A percentile compares a stretch with the other conserved stretches of the same genome.
Conservation (phyloP, 2,888 invertebrate genomes). For the Monochamus alternatus region DNA sequence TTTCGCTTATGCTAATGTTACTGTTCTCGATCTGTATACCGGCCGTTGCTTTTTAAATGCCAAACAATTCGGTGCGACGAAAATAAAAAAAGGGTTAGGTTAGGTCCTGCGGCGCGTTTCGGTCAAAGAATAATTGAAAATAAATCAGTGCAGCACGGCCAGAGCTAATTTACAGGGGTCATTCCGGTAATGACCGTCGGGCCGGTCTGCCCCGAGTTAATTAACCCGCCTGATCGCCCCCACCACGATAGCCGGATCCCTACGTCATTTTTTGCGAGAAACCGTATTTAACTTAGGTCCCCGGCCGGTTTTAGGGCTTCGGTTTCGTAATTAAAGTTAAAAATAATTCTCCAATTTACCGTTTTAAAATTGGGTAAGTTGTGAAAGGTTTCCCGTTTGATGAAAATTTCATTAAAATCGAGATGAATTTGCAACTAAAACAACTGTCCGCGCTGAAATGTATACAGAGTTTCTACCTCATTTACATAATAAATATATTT, state of each 20-base stretch:
- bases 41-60: neutral
- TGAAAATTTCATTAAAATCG: too few species aligned
- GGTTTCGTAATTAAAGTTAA: neutral
- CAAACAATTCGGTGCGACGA: neutral
- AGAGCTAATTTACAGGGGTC: constrained; percentile 63
- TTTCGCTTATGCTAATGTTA: too few species aligned
- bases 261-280: constrained; percentile 15
- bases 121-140: constrained; percentile 60
- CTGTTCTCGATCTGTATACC: too few species aligned
- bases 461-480: neutral
- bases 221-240: constrained; percentile 55
- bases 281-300: neutral
- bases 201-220: constrained; percentile 60
- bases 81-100: constrained; percentile 38
- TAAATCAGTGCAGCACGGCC: constrained; percentile 59
- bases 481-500: too few species aligned
- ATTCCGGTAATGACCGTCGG: constrained; percentile 63
- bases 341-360: too few species aligned
- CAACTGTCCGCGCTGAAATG: neutral
- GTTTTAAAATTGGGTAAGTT: too few species aligned
- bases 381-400: too few species aligned
- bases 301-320: neutral
- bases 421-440: too few species aligned
- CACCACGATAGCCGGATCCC: constrained; percentile 20
- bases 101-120: constrained; percentile 37